A percentile compares a stretch with the other conserved stretches of the same genome.
These are phyloP conservation scores for Polyodon spathula DNA, from an alignment of 2,113 vertebrate genomes.

Conservation along the genomic window DNA sequence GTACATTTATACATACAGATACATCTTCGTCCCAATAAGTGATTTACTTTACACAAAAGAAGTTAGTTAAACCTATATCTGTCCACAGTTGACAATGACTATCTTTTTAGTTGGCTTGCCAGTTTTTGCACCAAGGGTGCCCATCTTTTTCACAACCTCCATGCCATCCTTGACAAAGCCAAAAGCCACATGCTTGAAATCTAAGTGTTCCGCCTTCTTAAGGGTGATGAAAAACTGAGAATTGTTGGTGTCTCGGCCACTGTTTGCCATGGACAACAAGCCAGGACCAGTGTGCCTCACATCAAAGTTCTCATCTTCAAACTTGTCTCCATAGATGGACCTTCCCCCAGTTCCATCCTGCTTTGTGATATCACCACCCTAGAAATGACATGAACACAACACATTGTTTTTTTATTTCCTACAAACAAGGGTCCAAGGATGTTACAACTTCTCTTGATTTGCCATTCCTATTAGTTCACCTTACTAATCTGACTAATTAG, in stretches of 20 bases:
- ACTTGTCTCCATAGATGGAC: slow-evolving; percentile 79
- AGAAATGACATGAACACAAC: background rate
- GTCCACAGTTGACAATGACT: slow-evolving; percentile 75
- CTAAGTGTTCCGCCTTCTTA: slow-evolving; percentile 81
- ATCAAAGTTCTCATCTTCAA: slow-evolving; percentile 88
- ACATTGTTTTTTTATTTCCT: no score
- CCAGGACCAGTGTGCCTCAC: slow-evolving; percentile 80
- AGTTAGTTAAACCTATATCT: slow-evolving; percentile 60
- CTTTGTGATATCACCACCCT: slow-evolving; percentile 87
- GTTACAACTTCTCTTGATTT: no score
- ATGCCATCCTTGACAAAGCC: slow-evolving; percentile 83
- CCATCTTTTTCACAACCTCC: slow-evolving; percentile 77
- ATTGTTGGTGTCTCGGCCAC: slow-evolving; percentile 76
- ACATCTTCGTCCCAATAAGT: background rate
- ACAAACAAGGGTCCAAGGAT: no score
- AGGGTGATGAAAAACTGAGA: slow-evolving; percentile 94
- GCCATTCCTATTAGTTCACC: no score
- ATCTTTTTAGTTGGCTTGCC: slow-evolving; percentile 66
- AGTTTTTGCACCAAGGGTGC: slow-evolving; percentile 68
- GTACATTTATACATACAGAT: slow-evolving; percentile 69
- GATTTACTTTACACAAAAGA: background rate
- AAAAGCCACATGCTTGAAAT: slow-evolving; percentile 90
- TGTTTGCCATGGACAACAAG: slow-evolving; percentile 87
- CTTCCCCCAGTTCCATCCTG: slow-evolving; percentile 74
- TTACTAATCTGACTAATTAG: no score